Percentiles rank a stretch among this genome's conserved stretches.
phyloP scores from a whole-genome alignment of 2,888 invertebrate species.

The Drosophila vallismaia region DNA sequence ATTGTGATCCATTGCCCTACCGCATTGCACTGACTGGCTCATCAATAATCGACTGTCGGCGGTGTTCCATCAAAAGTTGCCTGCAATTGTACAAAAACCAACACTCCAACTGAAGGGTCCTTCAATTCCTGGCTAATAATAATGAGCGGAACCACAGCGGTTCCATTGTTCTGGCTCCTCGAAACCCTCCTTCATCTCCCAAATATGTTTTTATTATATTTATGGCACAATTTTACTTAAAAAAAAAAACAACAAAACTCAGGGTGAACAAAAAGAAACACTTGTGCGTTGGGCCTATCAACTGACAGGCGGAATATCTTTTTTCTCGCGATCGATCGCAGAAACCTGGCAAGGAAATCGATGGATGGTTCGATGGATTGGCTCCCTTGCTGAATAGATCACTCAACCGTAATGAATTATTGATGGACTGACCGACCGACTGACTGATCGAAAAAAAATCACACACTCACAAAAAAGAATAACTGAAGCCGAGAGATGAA shows the following conservation, averaged over 20 bases:
- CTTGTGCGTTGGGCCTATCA: conserved; percentile 55
- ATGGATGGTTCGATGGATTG: conserved; percentile 31
- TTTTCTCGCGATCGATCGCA: conserved; percentile 68
- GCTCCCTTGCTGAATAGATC: conserved; percentile 64
- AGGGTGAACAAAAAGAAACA: conserved; percentile 55
- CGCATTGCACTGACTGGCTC: conserved; percentile 68
- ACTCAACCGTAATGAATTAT: conserved; percentile 73
- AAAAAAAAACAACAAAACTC: conserved; percentile 15
- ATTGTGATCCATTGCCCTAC: conserved; percentile 65
- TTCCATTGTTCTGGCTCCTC: conserved; percentile 43
- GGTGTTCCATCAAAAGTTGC: conserved; percentile 79
- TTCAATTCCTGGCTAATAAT: conserved; percentile 54
- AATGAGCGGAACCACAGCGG: conserved; percentile 65
- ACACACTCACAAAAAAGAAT: conserved; percentile 29
- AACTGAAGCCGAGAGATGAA: conserved; percentile 24
- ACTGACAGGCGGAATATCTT: conserved; percentile 77
- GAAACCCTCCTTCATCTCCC: conserved; percentile 13
- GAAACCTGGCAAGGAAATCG: conserved; percentile 1
- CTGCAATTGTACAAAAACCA: conserved; percentile 63
- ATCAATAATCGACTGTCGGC: conserved; percentile 79
- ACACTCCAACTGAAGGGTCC: conserved; percentile 73
- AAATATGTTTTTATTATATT: conserved; percentile 73
- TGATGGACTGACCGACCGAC: conserved; percentile 54
- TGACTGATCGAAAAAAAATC: conserved; percentile 25
- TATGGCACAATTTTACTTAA: conserved; percentile 73